Percentiles rank a stretch among this genome's conserved stretches.
phyloP scores from a whole-genome alignment of 1,140 invertebrate species.

The Eueides isabella region DNA sequence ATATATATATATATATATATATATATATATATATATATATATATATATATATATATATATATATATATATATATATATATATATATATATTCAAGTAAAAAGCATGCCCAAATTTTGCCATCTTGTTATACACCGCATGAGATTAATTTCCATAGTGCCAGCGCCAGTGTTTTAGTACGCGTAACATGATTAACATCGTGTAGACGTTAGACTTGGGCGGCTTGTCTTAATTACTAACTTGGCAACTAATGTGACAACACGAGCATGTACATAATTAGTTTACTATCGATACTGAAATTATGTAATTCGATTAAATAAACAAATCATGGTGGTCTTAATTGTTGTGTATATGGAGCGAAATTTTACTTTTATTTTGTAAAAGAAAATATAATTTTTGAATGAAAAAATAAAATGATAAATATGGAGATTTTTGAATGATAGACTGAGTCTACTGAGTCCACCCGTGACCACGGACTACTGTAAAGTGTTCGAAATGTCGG shows the following conservation, averaged over 20 bases:
- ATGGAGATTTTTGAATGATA: too few species aligned
- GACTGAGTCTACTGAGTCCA: too few species aligned
- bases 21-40: too few species aligned
- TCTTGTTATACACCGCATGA: neutral
- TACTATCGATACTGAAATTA: neutral
- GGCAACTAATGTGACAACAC: conserved; percentile 7
- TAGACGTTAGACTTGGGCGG: neutral
- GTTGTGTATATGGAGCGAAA: neutral
- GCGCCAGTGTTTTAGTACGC: neutral
- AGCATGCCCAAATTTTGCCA: too few species aligned
- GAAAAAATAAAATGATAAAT: too few species aligned
- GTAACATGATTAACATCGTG: conserved; percentile 10
- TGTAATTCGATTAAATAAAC: neutral
- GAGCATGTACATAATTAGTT: conserved; percentile 2
- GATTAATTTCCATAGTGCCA: neutral
- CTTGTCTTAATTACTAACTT: conserved; percentile 7
- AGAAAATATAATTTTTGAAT: neutral
- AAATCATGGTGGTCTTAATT: neutral
- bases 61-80: too few species aligned
- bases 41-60: too few species aligned
- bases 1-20: too few species aligned
- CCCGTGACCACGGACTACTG: too few species aligned
- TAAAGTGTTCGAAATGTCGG: too few species aligned
- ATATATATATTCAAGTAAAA: too few species aligned
- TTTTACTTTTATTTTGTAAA: too few species aligned